Evolutionary conservation across 2,888 invertebrate species (phyloP).

Genomic region (Pollenia griseotomentosa): DNA sequence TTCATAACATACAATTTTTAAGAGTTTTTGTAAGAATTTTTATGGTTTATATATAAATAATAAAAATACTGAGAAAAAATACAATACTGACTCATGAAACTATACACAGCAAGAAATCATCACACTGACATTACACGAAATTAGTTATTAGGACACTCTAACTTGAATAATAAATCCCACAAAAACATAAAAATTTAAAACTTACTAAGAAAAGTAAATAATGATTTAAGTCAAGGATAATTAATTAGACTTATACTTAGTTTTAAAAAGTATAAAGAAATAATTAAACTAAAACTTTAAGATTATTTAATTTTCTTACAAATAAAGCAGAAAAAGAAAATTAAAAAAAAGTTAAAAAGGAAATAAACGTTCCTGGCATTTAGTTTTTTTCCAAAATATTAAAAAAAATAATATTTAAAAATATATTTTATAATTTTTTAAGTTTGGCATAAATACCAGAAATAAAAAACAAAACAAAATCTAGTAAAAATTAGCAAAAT

Average conservation of each 20-base stretch:
- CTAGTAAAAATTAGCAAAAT: slow-evolving; percentile 83
- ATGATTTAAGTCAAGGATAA: slow-evolving; percentile 67
- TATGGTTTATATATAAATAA: slow-evolving; percentile 71
- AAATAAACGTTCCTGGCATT: slow-evolving; percentile 72
- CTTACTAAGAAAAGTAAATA: slow-evolving; percentile 59
- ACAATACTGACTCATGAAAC: slow-evolving; percentile 12
- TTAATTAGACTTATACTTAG: slow-evolving; percentile 50
- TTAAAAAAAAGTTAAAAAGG: slow-evolving; percentile 46
- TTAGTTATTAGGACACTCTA: slow-evolving; percentile 63
- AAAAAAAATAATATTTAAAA: slow-evolving; percentile 14
- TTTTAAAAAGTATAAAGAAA: slow-evolving; percentile 40
- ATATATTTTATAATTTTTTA: slow-evolving; percentile 62
- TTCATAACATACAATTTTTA: slow-evolving; percentile 45
- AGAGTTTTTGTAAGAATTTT: slow-evolving; percentile 70
- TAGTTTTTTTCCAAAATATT: slow-evolving; percentile 58
- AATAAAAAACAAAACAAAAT: slow-evolving; percentile 70
- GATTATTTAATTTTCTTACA: slow-evolving; percentile 47
- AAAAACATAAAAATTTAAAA: slow-evolving; percentile 18
- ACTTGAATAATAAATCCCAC: slow-evolving; percentile 38
- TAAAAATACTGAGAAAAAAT: slow-evolving; percentile 69
- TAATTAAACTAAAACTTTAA: slow-evolving; percentile 48
- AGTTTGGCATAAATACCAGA: slow-evolving; percentile 64
- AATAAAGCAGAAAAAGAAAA: slow-evolving; percentile 5
- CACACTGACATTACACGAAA: slow-evolving; percentile 73
- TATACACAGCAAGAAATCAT: slow-evolving; percentile 57